A percentile compares a stretch with the other conserved stretches of the same genome.
phyloP scores from a whole-genome alignment of 1,140 invertebrate genomes.

The Ooceraea biroi region DNA sequence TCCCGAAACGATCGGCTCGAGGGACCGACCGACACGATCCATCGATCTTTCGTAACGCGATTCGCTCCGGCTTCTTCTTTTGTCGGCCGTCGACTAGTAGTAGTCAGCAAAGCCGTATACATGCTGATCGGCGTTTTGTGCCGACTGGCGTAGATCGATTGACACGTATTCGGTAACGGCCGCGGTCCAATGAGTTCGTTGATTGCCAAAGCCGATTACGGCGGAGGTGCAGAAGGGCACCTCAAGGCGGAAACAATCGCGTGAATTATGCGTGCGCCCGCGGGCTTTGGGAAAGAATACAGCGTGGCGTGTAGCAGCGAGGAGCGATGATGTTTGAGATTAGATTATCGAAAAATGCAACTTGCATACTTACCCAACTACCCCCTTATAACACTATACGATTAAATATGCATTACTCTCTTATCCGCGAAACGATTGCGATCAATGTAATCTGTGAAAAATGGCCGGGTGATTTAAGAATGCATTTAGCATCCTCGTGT shows the following conservation, averaged over 20 bases:
- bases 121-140: constrained; percentile 53
- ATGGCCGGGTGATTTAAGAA: neutral
- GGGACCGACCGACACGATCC: constrained; percentile 38
- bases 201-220: constrained; percentile 52
- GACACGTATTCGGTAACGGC: constrained; percentile 57
- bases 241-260: constrained; percentile 1
- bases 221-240: neutral
- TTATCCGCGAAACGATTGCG: neutral
- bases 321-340: neutral
- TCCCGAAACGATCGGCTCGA: neutral
- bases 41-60: constrained; percentile 9
- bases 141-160: constrained; percentile 57
- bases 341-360: constrained; percentile 4
- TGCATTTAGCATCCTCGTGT: neutral
- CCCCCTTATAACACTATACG: no score
- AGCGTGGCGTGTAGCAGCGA: no score
- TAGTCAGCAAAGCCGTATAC: constrained; percentile 39
- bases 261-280: constrained; percentile 9
- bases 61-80: constrained; percentile 45
- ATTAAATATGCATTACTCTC: neutral
- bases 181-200: constrained; percentile 39
- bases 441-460: neutral
- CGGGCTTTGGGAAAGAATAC: neutral
- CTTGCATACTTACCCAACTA: neutral
- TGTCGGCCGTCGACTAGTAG: constrained; percentile 13